These are phyloP conservation scores for Acomys russatus DNA, from an alignment of 2,797 vertebrate species.

Conservation along the genomic window DNA sequence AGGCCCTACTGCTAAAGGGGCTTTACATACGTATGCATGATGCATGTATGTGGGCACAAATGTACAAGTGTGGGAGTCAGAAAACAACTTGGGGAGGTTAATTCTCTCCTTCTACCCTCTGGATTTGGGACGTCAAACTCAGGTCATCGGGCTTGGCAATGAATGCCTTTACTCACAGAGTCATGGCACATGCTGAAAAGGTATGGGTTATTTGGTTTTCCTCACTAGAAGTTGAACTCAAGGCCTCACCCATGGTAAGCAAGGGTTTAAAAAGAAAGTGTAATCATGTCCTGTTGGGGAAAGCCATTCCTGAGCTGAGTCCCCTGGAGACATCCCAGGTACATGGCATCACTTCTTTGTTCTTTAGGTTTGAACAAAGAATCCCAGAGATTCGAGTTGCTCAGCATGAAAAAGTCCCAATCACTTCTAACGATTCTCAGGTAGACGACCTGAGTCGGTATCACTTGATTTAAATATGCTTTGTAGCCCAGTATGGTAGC, in stretches of 20 bases:
- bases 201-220: not conserved
- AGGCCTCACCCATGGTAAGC: not conserved
- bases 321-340: too few relatives aligned
- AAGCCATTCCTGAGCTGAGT: not conserved
- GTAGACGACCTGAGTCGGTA: not conserved
- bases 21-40: not conserved
- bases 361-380: not conserved
- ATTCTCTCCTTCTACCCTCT: not conserved
- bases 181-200: not conserved
- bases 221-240: not conserved
- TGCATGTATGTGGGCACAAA: not conserved
- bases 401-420: too few relatives aligned
- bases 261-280: not conserved
- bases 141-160: not conserved
- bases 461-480: not conserved
- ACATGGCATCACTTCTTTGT: accelerated
- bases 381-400: not conserved
- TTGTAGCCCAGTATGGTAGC: not conserved
- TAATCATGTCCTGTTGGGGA: not conserved
- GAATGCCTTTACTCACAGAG: not conserved
- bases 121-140: not conserved
- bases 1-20: not conserved
- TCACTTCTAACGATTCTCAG: not conserved
- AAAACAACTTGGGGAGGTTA: not conserved
- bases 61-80: not conserved